Base-by-base conservation (phyloP, 2,888 invertebrate genomes). In the Nymphalis urticae region DNA sequence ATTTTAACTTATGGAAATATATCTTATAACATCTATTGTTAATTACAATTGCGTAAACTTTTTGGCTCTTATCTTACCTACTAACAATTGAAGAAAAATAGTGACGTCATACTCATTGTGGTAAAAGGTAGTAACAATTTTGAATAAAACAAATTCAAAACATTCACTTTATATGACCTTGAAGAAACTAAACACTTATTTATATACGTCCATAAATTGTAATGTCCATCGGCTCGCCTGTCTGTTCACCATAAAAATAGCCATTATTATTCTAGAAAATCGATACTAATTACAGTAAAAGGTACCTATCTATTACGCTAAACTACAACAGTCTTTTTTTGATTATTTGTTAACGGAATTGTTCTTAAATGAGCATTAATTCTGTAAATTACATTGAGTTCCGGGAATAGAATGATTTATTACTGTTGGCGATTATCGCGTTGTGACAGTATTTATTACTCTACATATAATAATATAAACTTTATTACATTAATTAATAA, bases 381-480 rank as follows among this genome's bases (percentile, higher is more conserved):
- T 48, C 62, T 63, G 48, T 68, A 70, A 68, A 62, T 68, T 68
- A 58, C 64, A 64, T 68, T 65, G 59, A 62, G 60, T 50, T 63
- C 59, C 68, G 65, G 65, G 68, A 68, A 68, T 71, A 68, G 62
- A 65, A 66, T 66, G 63, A 71, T 71, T 71, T 51, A 66, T 71
- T 53, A 66, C 54, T 48, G 60, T 42, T 19, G 19, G 54, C 51
- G 48, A 58, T 68, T 60, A 60, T 48, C 59, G 48, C 59, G 42
- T n/a, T 53, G 62, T 56, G 27, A 48, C 36, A 36, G 19, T 54
- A 61, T 60, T 53, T 61, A 66, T 48, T n/a, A 61, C 17, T 32
- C 32, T 24, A 24, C 2, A 56, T 7, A 27, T 56, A 56, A 24
- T n/a, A 17, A 51, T 9, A 51, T 21, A 51, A 56, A 56, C 16